These are phyloP conservation scores for Schizopygopsis malacanthus DNA, from an alignment of 2,797 vertebrate species.

Conservation along the genomic window DNA sequence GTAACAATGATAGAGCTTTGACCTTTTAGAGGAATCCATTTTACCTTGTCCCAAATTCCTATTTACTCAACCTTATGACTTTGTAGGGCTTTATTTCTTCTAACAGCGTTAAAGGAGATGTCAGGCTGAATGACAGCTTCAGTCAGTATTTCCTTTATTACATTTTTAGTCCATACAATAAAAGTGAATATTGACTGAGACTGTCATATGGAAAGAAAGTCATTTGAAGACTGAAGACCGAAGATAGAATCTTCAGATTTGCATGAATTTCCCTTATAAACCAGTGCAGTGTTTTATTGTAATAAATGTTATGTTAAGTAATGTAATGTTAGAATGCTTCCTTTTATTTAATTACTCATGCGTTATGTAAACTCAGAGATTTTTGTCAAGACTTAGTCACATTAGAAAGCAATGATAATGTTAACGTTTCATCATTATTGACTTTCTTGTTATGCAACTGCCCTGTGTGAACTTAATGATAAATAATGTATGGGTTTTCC, in stretches of 20 bases:
- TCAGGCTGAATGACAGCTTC: neutral
- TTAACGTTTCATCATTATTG: neutral
- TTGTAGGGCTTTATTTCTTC: neutral
- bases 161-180: neutral
- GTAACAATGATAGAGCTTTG: neutral
- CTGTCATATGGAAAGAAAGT: no score
- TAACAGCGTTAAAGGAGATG: neutral
- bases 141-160: neutral
- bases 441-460: conserved; percentile 15
- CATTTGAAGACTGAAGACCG: no score
- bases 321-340: neutral
- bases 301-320: no score
- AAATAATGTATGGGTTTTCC: conserved; percentile 39
- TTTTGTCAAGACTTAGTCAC: neutral
- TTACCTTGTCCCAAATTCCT: neutral
- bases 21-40: neutral
- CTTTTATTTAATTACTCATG: neutral
- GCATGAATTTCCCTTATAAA: neutral
- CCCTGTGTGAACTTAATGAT: neutral
- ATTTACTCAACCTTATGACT: neutral
- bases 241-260: neutral
- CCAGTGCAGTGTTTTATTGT: neutral
- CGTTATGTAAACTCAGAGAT: neutral
- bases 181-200: neutral
- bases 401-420: neutral